phyloP scores from a whole-genome alignment of 2,888 invertebrate species.

The Aleiodes testaceus region DNA sequence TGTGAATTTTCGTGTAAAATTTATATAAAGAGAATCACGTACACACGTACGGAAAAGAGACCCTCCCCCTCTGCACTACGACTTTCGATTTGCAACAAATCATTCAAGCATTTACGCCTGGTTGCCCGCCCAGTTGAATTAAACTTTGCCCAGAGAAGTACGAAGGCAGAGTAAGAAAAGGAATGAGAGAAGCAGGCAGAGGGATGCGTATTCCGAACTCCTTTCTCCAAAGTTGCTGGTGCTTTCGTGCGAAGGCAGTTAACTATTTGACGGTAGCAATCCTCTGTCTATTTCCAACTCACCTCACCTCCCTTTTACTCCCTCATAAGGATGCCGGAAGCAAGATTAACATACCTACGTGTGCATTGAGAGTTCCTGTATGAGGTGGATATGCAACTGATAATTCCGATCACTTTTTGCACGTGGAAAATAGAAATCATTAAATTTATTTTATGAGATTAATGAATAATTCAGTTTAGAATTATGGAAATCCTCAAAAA shows the following conservation, averaged over 20 bases:
- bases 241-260: slow-evolving; percentile 62
- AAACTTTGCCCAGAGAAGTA: slow-evolving; percentile 63
- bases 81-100: slow-evolving; percentile 68
- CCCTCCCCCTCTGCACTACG: neutral
- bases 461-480: no score
- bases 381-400: neutral
- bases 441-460: no score
- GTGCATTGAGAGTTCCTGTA: slow-evolving; percentile 38
- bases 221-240: slow-evolving; percentile 57
- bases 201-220: slow-evolving; percentile 57
- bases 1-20: slow-evolving; percentile 4
- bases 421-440: no score
- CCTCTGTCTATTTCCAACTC: slow-evolving; percentile 44
- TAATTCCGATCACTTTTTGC: no score
- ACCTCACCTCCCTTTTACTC: slow-evolving; percentile 20
- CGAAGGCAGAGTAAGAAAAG: slow-evolving; percentile 40
- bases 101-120: slow-evolving; percentile 65
- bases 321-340: slow-evolving; percentile 45
- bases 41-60: slow-evolving; percentile 46
- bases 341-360: slow-evolving; percentile 58
- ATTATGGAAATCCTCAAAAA: neutral
- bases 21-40: neutral
- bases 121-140: slow-evolving; percentile 66
- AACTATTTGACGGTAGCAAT: slow-evolving; percentile 60
- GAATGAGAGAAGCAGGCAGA: slow-evolving; percentile 45